A percentile compares a stretch with the other conserved stretches of the same genome.
phyloP scores from a whole-genome alignment of 2,888 invertebrate genomes.

The Cheilosia pagana region DNA sequence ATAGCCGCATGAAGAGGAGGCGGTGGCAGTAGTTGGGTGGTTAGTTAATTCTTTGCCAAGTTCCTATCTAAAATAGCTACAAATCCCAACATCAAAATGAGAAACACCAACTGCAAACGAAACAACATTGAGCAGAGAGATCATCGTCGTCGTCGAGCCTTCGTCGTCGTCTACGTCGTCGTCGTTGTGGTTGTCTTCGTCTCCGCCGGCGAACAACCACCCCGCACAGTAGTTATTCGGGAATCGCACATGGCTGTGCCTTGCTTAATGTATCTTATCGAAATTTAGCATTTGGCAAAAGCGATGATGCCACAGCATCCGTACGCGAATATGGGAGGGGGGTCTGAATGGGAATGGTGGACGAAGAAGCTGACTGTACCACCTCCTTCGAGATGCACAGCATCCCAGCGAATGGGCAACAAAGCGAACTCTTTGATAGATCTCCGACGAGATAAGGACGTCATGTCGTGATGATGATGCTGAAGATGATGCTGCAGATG shows the following conservation, averaged over 20 bases:
- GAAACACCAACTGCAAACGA: constrained; percentile 68
- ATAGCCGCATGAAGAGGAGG: constrained; percentile 1
- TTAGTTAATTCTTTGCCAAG: constrained; percentile 73
- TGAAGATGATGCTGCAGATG: constrained; percentile 76
- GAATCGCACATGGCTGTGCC: constrained; percentile 76
- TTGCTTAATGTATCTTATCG: constrained; percentile 76
- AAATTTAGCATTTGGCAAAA: constrained; percentile 76
- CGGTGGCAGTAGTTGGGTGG: constrained; percentile 67
- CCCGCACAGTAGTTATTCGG: constrained; percentile 76
- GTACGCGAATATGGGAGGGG: constrained; percentile 18
- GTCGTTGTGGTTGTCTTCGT: constrained; percentile 30
- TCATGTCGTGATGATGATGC: constrained; percentile 74
- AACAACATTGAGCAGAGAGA: constrained; percentile 64
- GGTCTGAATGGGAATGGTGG: constrained; percentile 37
- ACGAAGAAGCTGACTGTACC: constrained; percentile 48
- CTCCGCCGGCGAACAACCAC: constrained; percentile 45
- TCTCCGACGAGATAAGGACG: constrained; percentile 83
- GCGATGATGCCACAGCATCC: constrained; percentile 62
- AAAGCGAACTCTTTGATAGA: constrained; percentile 81
- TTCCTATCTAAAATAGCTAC: constrained; percentile 75
- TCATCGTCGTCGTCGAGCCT: constrained; percentile 38
- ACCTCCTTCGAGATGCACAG: constrained; percentile 67
- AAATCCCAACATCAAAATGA: constrained; percentile 75
- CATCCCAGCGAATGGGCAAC: constrained; percentile 70
- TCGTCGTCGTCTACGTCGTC: constrained; percentile 28